These are phyloP conservation scores for Coreius guichenoti DNA, from an alignment of 2,797 vertebrate genomes.

Conservation along the genomic window DNA sequence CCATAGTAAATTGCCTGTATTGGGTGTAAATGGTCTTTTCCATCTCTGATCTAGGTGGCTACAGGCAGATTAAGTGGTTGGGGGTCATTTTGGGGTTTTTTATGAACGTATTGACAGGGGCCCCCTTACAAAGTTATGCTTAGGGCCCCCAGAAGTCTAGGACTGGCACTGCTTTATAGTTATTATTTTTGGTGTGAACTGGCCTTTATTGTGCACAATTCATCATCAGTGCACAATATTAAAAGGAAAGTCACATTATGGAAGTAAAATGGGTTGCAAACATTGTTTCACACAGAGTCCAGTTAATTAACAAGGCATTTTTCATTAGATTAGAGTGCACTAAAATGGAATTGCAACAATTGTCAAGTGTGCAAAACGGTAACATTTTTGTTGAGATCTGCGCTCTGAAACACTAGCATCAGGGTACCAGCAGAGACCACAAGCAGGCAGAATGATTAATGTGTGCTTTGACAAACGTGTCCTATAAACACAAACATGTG, in stretches of 20 bases:
- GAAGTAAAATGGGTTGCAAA: not conserved
- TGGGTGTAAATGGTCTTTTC: no score
- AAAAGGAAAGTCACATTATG: not conserved
- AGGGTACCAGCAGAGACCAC: conserved; percentile 40
- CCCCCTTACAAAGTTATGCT: no score
- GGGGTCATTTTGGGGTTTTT: no score
- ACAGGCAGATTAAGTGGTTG: no score
- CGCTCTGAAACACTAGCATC: not conserved
- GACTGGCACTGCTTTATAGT: no score
- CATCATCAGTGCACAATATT: not conserved
- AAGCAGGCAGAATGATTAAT: conserved; percentile 68
- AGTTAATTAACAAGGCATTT: not conserved
- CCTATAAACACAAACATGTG: conserved; percentile 66
- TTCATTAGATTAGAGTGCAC: not conserved
- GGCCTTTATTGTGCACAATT: no score
- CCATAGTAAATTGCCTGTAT: no score
- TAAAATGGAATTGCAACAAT: not conserved
- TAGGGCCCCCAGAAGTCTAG: no score
- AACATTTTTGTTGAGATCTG: not conserved
- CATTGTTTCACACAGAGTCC: not conserved
- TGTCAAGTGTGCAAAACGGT: conserved; percentile 7
- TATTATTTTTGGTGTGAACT: no score
- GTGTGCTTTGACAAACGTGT: conserved; percentile 72
- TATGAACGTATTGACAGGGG: no score
- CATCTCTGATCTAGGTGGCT: no score